Evolutionary conservation across 2,888 invertebrate genomes (phyloP), one percentile per base, ranked within the genome.

Genomic region (Agrochola lychnidis): DNA sequence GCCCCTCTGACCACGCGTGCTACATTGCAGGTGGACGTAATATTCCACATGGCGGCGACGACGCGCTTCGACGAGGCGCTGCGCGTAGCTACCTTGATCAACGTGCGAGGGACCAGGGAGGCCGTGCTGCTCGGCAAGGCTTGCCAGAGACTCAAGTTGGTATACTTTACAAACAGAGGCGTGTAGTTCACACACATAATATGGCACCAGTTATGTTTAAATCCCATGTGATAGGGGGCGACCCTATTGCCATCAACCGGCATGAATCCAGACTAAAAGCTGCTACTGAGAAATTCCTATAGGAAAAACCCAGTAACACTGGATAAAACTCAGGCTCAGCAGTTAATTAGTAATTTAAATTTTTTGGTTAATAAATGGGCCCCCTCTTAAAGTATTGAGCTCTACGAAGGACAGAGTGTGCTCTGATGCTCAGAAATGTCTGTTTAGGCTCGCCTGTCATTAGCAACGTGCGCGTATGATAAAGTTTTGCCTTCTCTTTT

Each of bases 101-200:
- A 99, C 92, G 98, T 98, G 0, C 97, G 98, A 69, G 99, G 98
- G 19, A 99, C 99, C 3, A 98, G 98, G 90, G 97, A 98, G 81
- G 97, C 99, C 96, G 91, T 99, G 63, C 97, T 98, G 2, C 94
- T 99, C 77, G 98, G 98, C 77, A 97, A 97, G 89, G 97, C 97
- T 72, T 97, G 97, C 90, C 97, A 97, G 87, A 97, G 98, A n/a
- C 95, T 99, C 67, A 88, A 79, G 88, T 90, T 42, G 75, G 81
- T 19, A 56, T 57, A 14, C 25, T 25, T 25, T 57, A 57, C 57
- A 57, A 57, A 57, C 25, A n/a, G 56, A 45, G 25, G 19, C 25
- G 7, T 42, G 4, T 14, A 19, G 16, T 25, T 5, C 14, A 30
- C 4, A 4, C 12, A 48, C 25, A 22, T n/a, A n/a, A n/a, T n/a